These are phyloP conservation scores for Phodopus roborovskii DNA, from an alignment of 2,113 vertebrate genomes.

Conservation along the genomic window DNA sequence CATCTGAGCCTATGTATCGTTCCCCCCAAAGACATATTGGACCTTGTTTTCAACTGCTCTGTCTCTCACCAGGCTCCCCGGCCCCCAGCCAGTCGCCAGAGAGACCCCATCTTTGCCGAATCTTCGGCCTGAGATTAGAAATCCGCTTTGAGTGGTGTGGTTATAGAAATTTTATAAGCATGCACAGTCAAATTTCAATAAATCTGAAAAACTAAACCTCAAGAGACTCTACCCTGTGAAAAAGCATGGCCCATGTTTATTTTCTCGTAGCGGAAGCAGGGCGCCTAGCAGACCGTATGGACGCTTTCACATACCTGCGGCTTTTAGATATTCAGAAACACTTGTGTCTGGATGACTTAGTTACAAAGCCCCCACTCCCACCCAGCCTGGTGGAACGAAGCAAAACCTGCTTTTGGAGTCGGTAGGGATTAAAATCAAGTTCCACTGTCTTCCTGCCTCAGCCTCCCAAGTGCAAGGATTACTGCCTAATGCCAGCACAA, in stretches of 20 bases:
- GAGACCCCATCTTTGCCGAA: background rate
- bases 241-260: background rate
- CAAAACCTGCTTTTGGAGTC: background rate
- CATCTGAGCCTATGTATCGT: fast-evolving
- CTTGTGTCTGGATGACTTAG: background rate
- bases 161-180: background rate
- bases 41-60: background rate
- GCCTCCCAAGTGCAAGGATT: background rate
- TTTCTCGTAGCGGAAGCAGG: fast-evolving
- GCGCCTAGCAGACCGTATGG: fast-evolving
- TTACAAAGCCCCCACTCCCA: background rate
- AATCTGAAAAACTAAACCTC: constrained; percentile 30
- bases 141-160: background rate
- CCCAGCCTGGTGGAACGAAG: background rate
- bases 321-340: constrained; percentile 65
- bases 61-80: background rate
- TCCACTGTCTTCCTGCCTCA: background rate
- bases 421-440: background rate
- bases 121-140: background rate
- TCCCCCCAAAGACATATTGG: background rate
- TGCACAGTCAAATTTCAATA: background rate
- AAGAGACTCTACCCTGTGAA: constrained; percentile 67
- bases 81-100: fast-evolving
- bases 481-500: background rate
- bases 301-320: background rate